A percentile compares a stretch with the other conserved stretches of the same genome.
Conservation (phyloP, 1,140 invertebrate species). For the Lasaia peninsularis region DNA sequence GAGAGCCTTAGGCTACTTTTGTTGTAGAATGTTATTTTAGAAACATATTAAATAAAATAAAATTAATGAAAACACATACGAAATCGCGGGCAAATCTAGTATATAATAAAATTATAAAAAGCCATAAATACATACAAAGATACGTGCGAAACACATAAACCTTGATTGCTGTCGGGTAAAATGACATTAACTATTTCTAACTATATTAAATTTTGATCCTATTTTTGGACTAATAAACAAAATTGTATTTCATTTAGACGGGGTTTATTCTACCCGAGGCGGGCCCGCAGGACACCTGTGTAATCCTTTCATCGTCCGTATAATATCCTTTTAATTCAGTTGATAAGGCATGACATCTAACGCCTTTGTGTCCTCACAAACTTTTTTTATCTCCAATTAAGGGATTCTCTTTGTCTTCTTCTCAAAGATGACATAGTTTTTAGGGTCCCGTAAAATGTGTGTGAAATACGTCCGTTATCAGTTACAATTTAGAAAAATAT, state of each 20-base stretch:
- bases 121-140: too few species aligned
- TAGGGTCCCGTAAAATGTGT: slow-evolving; percentile 4
- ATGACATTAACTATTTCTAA: too few species aligned
- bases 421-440: slow-evolving; percentile 61
- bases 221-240: neutral
- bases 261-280: slow-evolving; percentile 34
- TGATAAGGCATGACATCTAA: slow-evolving; percentile 69
- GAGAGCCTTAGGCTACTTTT: too few species aligned
- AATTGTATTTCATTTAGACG: slow-evolving; percentile 19
- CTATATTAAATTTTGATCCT: neutral
- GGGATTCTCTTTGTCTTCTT: slow-evolving; percentile 53
- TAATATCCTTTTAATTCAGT: slow-evolving; percentile 70
- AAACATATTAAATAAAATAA: too few species aligned
- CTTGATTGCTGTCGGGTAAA: too few species aligned
- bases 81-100: too few species aligned
- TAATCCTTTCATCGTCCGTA: slow-evolving; percentile 65
- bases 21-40: too few species aligned
- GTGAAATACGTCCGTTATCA: too few species aligned
- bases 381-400: slow-evolving; percentile 61
- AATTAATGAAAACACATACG: too few species aligned
- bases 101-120: too few species aligned
- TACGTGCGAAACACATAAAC: too few species aligned
- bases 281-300: slow-evolving; percentile 55
- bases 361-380: slow-evolving; percentile 52
- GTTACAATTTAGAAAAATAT: too few species aligned